Base-by-base conservation (phyloP, 92 coral and sea anemone species). In the Galaxea fascicularis region DNA sequence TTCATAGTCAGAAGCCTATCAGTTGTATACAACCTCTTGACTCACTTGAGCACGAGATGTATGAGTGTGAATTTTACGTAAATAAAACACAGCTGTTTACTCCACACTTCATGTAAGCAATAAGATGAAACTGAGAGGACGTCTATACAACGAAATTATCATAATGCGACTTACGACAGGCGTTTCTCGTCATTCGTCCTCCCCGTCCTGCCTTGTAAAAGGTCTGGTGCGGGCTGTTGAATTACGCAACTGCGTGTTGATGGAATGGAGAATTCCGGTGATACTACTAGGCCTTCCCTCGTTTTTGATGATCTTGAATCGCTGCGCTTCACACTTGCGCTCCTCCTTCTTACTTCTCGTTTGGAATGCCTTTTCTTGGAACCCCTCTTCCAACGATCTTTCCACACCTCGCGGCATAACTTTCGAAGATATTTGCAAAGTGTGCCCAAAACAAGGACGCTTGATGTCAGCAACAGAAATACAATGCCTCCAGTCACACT, bases 241-340 rank as follows among this genome's bases (percentile, higher is more conserved):
- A 85, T 35, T 26, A 94, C 91, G 45, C 86, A 82, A 44, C 79
- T 80, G 31, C 93, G 85, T 10, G 90, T 89, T 74, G 90, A 89
- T 11, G 98, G 98, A 14, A 94, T 94, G 13, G 92, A 87, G 80
- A 94, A 94, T 9, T 92, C 88, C 47, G 92, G 90, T 44, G 93
- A 66, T 25, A 73, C 47, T 15, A 70, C 51, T 20, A 57, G 30
- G 15, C 77, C 80, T 20, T 60, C 73, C 45, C 63, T 45, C 6
- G 77, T n/a, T 81, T 54, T 81, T 12, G 39, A 81, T 70, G 77
- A 35, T 20, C 41, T 57, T 13, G 52, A 0, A 0, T 56, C 47
- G 4, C 63, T 47, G 51, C 81, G 71, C 27, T 59, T 82, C 16
- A 71, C 80, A n/a, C 65, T 20, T 18, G 53, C 17, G 30, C 53